A percentile compares a stretch with the other conserved stretches of the same genome.
These are phyloP conservation scores for Gymnoscopelus braueri DNA, from an alignment of 2,797 vertebrate species.

Conservation along the genomic window DNA sequence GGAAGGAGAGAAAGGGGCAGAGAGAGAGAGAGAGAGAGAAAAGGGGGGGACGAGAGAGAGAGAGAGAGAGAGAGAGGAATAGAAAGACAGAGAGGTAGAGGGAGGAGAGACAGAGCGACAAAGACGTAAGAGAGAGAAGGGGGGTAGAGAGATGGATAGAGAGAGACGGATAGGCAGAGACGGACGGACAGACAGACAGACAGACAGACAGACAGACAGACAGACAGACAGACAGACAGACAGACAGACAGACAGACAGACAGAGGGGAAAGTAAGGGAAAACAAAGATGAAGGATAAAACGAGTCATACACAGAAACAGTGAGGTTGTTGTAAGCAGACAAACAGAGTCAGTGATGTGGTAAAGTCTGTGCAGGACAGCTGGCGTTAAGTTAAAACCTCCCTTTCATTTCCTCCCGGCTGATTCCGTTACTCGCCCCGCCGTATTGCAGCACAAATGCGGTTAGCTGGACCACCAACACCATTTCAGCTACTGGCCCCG, in stretches of 20 bases:
- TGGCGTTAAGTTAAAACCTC: conserved; percentile 46
- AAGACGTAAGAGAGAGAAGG: conserved; percentile 54
- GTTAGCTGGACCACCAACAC: conserved; percentile 55
- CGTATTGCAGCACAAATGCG: conserved; percentile 48
- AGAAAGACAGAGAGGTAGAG: conserved; percentile 39
- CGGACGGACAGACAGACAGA: too few relatives aligned
- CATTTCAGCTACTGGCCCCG: background rate
- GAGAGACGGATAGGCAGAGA: background rate
- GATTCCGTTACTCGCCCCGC: conserved; percentile 59
- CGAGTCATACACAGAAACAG: conserved; percentile 7
- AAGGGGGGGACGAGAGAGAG: background rate
- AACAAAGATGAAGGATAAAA: conserved; percentile 6
- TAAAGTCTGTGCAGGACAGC: conserved; percentile 6
- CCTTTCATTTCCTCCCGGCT: conserved; percentile 59
- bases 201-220: too few relatives aligned
- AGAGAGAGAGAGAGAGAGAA: background rate
- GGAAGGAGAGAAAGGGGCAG: background rate
- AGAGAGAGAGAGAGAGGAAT: conserved; percentile 6
- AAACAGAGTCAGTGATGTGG: conserved; percentile 48
- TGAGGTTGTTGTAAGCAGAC: conserved; percentile 54
- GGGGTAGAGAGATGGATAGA: conserved; percentile 6
- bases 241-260: too few relatives aligned
- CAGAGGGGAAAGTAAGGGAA: conserved; percentile 24
- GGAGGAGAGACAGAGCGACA: conserved; percentile 48
- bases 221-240: background rate